Conservation (phyloP, 2,888 invertebrate genomes). For the Lycia hirtaria region DNA sequence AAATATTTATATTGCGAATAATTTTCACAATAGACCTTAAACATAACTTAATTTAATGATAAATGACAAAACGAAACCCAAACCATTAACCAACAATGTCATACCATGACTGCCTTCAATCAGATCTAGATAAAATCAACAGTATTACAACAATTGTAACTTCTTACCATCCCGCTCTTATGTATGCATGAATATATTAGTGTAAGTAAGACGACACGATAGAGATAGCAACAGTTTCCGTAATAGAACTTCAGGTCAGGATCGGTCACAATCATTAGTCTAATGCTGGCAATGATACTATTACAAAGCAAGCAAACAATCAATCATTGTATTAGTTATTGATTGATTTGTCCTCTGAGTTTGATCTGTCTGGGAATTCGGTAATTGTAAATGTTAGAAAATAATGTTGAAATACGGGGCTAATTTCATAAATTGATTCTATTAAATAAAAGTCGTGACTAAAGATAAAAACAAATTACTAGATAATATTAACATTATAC, state of each 20-base stretch:
- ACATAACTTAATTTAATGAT: too few relatives aligned
- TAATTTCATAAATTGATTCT: constrained; percentile 1
- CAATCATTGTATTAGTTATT: constrained; percentile 26
- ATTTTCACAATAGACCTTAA: too few relatives aligned
- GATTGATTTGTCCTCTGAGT: constrained; percentile 27
- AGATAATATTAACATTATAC: too few relatives aligned
- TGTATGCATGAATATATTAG: too few relatives aligned
- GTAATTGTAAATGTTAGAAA: constrained; percentile 1
- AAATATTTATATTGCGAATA: too few relatives aligned
- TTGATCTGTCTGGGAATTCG: constrained; percentile 10
- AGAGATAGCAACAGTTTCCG: too few relatives aligned
- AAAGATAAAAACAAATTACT: too few relatives aligned
- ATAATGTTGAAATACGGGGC: neutral
- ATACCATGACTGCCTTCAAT: constrained; percentile 2
- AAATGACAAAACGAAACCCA: neutral
- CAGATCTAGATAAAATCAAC: constrained; percentile 14
- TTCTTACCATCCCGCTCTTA: too few relatives aligned
- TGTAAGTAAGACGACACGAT: too few relatives aligned
- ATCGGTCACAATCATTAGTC: constrained; percentile 26
- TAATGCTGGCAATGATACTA: constrained; percentile 28
- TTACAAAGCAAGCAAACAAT: constrained; percentile 18
- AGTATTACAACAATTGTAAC: too few relatives aligned
- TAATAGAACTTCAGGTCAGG: too few relatives aligned
- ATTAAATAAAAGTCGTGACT: too few relatives aligned
- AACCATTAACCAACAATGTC: constrained; percentile 2